These are phyloP conservation scores for Drosophila colorata DNA, from an alignment of 2,888 invertebrate species.

Conservation along the genomic window DNA sequence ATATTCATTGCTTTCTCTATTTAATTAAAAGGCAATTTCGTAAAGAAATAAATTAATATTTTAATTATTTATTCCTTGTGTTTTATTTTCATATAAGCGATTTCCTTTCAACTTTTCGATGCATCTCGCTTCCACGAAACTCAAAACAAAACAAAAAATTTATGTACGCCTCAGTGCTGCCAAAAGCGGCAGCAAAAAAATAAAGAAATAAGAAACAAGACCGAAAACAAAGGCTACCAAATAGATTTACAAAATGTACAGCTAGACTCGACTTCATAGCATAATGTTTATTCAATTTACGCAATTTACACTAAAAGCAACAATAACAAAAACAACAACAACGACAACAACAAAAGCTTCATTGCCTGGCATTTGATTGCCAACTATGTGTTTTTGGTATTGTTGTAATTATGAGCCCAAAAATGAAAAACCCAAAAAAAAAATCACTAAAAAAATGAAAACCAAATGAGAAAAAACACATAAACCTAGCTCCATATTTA, in stretches of 20 bases:
- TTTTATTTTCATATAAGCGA: neutral
- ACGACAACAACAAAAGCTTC: slow-evolving; percentile 13
- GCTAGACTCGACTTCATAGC: slow-evolving; percentile 53
- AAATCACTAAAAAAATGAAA: neutral
- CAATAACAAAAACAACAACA: slow-evolving; percentile 28
- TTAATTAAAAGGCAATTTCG: no score
- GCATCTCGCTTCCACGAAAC: slow-evolving; percentile 37
- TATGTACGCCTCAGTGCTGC: slow-evolving; percentile 69
- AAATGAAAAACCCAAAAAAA: slow-evolving; percentile 24
- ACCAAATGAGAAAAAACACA: slow-evolving; percentile 20
- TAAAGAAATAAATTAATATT: neutral
- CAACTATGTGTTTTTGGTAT: slow-evolving; percentile 53
- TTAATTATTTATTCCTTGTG: neutral
- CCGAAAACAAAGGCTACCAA: slow-evolving; percentile 48
- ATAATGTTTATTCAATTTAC: slow-evolving; percentile 79
- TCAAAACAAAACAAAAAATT: slow-evolving; percentile 41
- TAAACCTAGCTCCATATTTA: slow-evolving; percentile 17
- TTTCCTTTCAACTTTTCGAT: slow-evolving; percentile 6
- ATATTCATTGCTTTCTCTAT: no score
- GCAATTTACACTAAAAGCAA: slow-evolving; percentile 68
- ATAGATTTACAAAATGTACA: slow-evolving; percentile 64
- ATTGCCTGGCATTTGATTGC: slow-evolving; percentile 67
- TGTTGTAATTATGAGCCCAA: slow-evolving; percentile 70
- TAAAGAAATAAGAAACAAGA: slow-evolving; percentile 29
- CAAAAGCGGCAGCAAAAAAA: slow-evolving; percentile 40